Conservation (phyloP, 1,140 invertebrate genomes). For the Heliconius hermathena region DNA sequence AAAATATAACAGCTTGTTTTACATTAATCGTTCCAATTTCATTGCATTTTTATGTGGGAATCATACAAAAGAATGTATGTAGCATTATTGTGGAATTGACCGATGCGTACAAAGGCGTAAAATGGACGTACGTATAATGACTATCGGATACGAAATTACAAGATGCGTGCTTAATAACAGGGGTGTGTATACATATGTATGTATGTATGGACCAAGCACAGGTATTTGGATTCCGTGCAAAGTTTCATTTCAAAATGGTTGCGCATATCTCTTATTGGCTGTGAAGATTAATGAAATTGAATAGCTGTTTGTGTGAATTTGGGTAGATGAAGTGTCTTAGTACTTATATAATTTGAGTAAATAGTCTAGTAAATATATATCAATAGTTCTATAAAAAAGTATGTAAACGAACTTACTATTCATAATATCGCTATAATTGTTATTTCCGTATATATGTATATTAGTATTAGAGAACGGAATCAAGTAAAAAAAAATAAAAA, state of each 20-base stretch:
- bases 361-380: no score
- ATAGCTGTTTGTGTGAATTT: no score
- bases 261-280: background rate
- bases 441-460: no score
- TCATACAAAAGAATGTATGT: conserved; percentile 21
- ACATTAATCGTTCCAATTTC: conserved; percentile 7
- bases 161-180: conserved; percentile 27
- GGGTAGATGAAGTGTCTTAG: no score
- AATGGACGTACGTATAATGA: conserved; percentile 30
- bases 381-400: no score
- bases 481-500: no score
- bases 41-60: conserved; percentile 29
- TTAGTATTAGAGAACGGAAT: no score
- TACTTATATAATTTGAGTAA: no score
- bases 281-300: background rate
- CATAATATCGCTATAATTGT: no score
- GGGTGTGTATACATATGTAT: background rate
- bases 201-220: background rate
- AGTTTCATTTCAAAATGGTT: background rate
- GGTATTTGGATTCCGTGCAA: conserved; percentile 20
- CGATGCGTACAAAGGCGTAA: conserved; percentile 27
- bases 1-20: conserved; percentile 10
- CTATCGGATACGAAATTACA: conserved; percentile 29
- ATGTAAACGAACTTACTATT: no score
- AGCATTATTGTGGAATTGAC: conserved; percentile 23